These are phyloP conservation scores for Tamandua tetradactyla DNA, from an alignment of 2,797 vertebrate genomes.

Conservation along the genomic window DNA sequence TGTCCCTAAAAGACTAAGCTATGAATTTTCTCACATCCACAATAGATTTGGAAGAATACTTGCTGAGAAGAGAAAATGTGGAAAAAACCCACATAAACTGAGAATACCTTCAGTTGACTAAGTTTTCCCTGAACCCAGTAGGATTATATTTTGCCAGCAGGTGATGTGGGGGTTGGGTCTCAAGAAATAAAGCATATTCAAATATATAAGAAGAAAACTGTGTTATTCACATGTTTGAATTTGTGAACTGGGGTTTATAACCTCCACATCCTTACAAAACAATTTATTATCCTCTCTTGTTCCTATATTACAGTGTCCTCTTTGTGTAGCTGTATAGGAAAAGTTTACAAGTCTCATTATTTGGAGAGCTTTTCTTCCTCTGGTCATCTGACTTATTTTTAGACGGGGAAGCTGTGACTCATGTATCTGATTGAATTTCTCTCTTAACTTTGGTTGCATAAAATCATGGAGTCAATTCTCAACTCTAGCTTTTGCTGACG, in stretches of 20 bases:
- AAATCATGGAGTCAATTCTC: neutral
- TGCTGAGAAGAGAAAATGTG: neutral
- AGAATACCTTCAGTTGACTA: neutral
- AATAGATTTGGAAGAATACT: neutral
- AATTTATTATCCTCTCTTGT: neutral
- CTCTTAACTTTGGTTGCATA: neutral
- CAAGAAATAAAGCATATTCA: neutral
- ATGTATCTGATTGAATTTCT: neutral
- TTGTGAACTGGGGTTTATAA: neutral
- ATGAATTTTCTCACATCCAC: neutral
- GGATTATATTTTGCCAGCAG: neutral
- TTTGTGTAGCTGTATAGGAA: neutral
- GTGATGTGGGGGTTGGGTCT: neutral
- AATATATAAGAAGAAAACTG: neutral
- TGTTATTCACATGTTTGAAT: neutral
- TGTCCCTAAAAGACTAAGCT: neutral
- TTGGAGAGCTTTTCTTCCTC: slow-evolving; percentile 9
- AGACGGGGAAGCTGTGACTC: neutral
- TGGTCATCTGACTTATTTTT: slow-evolving; percentile 8
- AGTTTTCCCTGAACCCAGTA: neutral
- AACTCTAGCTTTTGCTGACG: neutral
- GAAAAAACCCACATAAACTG: neutral
- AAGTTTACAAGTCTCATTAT: neutral
- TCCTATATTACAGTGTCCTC: neutral
- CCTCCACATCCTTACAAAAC: neutral